Base-by-base conservation (phyloP, 1,140 invertebrate genomes). In the Lepeophtheirus salmonis region DNA sequence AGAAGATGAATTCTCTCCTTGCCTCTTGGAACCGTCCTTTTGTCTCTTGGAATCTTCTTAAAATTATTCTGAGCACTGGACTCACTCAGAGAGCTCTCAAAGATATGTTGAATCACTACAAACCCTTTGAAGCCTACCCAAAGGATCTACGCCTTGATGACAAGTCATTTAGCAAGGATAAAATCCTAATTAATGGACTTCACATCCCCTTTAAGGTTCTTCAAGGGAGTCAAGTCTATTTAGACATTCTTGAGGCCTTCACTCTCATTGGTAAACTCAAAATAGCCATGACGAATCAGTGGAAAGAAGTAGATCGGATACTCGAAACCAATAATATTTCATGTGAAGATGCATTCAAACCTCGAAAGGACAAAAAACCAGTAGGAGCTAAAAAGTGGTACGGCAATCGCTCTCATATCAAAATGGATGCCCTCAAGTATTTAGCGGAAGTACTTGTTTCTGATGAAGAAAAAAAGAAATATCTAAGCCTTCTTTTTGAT, bases 191-290 rank as follows among this genome's bases (percentile, higher is more conserved):
- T n/a, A 41, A 41, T 41, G 30, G 30, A n/a, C 6, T 41, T 41
- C 30, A 6, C 30, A 41, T 41, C n/a, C 30, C 30, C 6, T 41
- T 41, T n/a, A 41, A 41, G 30, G 30, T 57, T 21, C 17, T 48
- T 14, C 13, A 30, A 17, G 26, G 26, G 22, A 20, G 26, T 16
- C n/a, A 25, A 16, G 26, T 57, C 2, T 57, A 57, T 21, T 41
- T 57, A 14, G 55, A 57, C 13, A 25, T 57, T 16, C 26, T 57
- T 16, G 55, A 23, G 1, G 23, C 55, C 10, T 57, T 26, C 26
- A 57, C 55, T 21, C n/a, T 57, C 13, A 14, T 57, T n/a, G 55
- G 55, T 2, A 17, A 57, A 17, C 23, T 57, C 16, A 25, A 57
- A 18, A 12, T 57, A 23, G 55, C 24, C 55, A 26, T 57, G 55